These are phyloP conservation scores for Hyposmocoma kahamanoa DNA, from an alignment of 1,140 invertebrate species.

Conservation along the genomic window DNA sequence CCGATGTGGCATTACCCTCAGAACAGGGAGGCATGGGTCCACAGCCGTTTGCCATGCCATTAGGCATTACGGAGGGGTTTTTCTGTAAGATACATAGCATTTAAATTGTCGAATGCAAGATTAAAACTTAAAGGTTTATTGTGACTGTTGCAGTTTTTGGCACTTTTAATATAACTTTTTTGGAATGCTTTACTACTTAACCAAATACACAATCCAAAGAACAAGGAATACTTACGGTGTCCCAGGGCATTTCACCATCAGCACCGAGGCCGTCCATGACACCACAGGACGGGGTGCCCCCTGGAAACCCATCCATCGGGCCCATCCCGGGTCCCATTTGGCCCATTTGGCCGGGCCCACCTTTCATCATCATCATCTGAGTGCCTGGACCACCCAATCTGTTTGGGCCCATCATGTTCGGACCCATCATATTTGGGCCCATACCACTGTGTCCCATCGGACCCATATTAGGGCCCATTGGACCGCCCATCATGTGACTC, in stretches of 20 bases:
- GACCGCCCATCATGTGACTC: slow-evolving; percentile 67
- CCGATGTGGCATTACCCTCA: slow-evolving; percentile 29
- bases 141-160: too few species aligned
- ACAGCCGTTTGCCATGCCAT: slow-evolving; percentile 59
- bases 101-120: too few species aligned
- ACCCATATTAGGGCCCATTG: slow-evolving; percentile 65
- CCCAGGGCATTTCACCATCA: slow-evolving; percentile 74
- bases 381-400: slow-evolving; percentile 56
- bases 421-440: slow-evolving; percentile 72
- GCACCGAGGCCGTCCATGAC: slow-evolving; percentile 71
- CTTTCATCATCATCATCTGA: slow-evolving; percentile 72
- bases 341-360: slow-evolving; percentile 56
- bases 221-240: slow-evolving; percentile 65
- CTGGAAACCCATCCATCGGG: slow-evolving; percentile 72
- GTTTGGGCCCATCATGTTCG: slow-evolving; percentile 65
- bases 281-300: slow-evolving; percentile 71
- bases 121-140: too few species aligned
- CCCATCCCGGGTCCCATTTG: slow-evolving; percentile 68
- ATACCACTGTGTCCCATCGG: slow-evolving; percentile 71
- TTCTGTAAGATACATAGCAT: slow-evolving; percentile 52
- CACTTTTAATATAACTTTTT: too few species aligned
- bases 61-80: slow-evolving; percentile 68
- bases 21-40: slow-evolving; percentile 45
- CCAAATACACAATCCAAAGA: too few species aligned
- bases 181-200: too few species aligned